Evolutionary conservation across 2,888 invertebrate species (phyloP).

Genomic region (Dendrolimus houi): DNA sequence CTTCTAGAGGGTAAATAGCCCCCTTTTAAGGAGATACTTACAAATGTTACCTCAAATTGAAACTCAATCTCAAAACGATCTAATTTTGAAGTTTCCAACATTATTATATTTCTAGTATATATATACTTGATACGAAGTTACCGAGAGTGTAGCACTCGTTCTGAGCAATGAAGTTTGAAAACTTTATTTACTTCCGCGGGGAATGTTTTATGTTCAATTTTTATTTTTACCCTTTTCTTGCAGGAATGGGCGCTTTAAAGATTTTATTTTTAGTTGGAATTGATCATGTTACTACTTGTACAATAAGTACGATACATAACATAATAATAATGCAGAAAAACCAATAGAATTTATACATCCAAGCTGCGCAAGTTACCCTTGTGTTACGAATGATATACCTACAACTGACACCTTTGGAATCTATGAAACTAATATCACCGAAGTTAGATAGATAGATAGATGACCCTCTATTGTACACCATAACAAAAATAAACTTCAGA

Average conservation of each 20-base stretch:
- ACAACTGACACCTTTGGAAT: too few species aligned
- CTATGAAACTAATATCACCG: too few species aligned
- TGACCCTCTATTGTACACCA: too few species aligned
- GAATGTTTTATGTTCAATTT: slow-evolving; percentile 61
- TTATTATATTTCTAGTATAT: slow-evolving; percentile 1
- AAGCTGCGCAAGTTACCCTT: too few species aligned
- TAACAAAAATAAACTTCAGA: too few species aligned
- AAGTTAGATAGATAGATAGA: too few species aligned
- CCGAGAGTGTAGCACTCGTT: not conserved
- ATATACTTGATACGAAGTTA: not conserved
- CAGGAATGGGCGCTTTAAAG: slow-evolving; percentile 16
- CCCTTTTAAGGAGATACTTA: too few species aligned
- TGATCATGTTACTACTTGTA: not conserved
- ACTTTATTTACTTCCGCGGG: slow-evolving; percentile 51
- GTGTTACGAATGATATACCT: too few species aligned
- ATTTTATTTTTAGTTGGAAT: not conserved
- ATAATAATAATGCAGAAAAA: not conserved
- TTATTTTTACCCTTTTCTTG: slow-evolving; percentile 38
- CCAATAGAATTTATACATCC: too few species aligned
- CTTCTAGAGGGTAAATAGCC: too few species aligned
- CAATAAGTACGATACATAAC: not conserved
- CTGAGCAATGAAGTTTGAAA: slow-evolving; percentile 12
- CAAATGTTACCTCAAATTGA: not conserved
- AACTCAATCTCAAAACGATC: slow-evolving; percentile 6
- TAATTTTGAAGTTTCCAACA: slow-evolving; percentile 6